These are phyloP conservation scores for Lasaia peninsularis DNA, from an alignment of 1,140 invertebrate species.

Conservation along the genomic window DNA sequence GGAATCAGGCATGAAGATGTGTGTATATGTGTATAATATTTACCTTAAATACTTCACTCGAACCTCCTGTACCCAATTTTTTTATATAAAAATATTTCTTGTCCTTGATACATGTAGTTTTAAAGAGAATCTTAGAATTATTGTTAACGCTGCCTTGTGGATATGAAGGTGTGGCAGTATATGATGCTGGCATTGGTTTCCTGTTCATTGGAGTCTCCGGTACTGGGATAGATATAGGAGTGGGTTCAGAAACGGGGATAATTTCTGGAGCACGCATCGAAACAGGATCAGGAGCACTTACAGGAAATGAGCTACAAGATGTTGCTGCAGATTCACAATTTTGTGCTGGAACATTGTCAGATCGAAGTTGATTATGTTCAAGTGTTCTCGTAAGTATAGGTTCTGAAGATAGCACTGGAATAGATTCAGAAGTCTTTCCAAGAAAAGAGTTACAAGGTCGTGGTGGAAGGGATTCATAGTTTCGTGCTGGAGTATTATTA, in stretches of 20 bases:
- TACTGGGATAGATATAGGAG: conserved; percentile 3
- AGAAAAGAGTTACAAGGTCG: no score
- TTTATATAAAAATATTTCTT: conserved; percentile 72
- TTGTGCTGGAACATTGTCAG: not conserved
- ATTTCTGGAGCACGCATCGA: not conserved
- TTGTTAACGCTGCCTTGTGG: conserved; percentile 49
- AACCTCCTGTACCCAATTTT: conserved; percentile 68
- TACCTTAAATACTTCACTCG: conserved; percentile 76
- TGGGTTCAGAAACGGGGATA: not conserved
- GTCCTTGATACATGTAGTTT: conserved; percentile 66
- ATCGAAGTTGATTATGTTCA: not conserved
- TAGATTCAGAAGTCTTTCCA: not conserved
- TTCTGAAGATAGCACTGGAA: not conserved
- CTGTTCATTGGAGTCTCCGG: conserved; percentile 56
- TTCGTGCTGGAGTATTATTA: no score
- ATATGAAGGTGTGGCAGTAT: conserved; percentile 56
- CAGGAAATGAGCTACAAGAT: not conserved
- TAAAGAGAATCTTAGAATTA: conserved; percentile 59
- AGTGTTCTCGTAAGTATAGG: no score
- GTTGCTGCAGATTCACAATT: not conserved
- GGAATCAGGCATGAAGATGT: no score
- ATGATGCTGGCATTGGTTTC: conserved; percentile 44
- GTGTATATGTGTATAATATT: no score
- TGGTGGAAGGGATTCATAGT: no score
- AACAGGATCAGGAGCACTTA: not conserved